Base-by-base conservation (phyloP, 2,888 invertebrate species). In the Eupithecia subfuscata region DNA sequence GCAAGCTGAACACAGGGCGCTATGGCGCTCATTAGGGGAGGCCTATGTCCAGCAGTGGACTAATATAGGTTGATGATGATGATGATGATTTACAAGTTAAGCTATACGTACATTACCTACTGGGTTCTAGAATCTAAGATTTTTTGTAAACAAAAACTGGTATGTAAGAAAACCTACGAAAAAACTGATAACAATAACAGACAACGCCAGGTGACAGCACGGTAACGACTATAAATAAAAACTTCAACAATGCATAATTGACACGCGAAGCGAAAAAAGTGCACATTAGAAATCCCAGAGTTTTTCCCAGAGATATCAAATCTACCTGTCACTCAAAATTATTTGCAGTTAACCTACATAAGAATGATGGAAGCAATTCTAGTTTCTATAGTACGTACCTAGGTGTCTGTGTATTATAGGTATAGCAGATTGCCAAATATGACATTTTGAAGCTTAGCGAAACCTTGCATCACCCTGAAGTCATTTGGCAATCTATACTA, bases 171-270 rank as follows among this genome's bases (percentile, higher is more conserved):
- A 1, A 52, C n/a, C 18, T 48, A 48, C n/a, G n/a, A 52, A n/a
- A 52, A n/a, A n/a, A 52, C 52, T n/a, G 52, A 52, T n/a, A n/a
- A 52, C 52, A 52, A 52, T 52, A 52, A 52, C 52, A 52, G 52
- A n/a, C 52, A 52, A 52, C n/a, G n/a, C 52, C 18, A 9, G 52
- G n/a, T 52, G 12, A n/a, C n/a, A n/a, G 8, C 7, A 45, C n/a
- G 45, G 45, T 45, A 45, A 45, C 16, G 16, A 48, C 16, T 48
- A 14, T 43, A 40, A 43, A 43, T 14, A 16, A 52, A 52, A 9
- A 52, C 52, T 7, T n/a, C n/a, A n/a, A 52, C 52, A 52, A 52
- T 9, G n/a, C 52, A n/a, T 52, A n/a, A 52, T 3, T n/a, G 9
- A n/a, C n/a, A 52, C 8, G n/a, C 12, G 8, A 7, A 52, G 52